Conservation (phyloP, 1,140 invertebrate species). For the Bradysia coprophila region DNA sequence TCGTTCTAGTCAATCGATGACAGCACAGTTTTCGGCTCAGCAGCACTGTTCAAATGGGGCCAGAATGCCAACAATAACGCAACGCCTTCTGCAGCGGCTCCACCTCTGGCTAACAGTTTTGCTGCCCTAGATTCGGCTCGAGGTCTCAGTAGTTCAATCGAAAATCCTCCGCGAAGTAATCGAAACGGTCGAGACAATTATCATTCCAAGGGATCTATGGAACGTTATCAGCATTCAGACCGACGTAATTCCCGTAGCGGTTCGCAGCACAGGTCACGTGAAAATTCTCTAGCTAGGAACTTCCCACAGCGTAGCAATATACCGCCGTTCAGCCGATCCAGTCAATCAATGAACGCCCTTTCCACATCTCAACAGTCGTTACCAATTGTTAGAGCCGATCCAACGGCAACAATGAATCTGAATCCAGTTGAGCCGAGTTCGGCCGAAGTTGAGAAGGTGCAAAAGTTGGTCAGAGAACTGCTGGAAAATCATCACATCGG, state of each 20-base stretch:
- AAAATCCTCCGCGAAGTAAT: too few relatives aligned
- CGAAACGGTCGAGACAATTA: conserved; percentile 14
- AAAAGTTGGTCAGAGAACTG: neutral
- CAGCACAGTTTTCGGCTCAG: neutral
- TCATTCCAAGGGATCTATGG: conserved; percentile 26
- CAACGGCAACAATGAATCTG: neutral
- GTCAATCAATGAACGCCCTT: neutral
- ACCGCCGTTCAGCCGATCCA: neutral
- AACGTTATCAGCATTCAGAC: conserved; percentile 25
- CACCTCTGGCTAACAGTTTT: too few relatives aligned
- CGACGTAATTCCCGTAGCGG: conserved; percentile 32
- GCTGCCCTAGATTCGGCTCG: neutral
- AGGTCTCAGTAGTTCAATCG: too few relatives aligned
- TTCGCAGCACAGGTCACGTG: conserved; percentile 29
- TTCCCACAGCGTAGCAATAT: too few relatives aligned
- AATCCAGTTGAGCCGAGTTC: too few relatives aligned
- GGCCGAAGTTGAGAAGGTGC: neutral
- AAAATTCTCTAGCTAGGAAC: conserved; percentile 18
- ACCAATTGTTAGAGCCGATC: neutral
- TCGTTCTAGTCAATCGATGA: neutral
- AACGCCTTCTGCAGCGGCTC: neutral
- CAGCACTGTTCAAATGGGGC: neutral
- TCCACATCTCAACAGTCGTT: neutral
- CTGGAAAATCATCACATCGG: neutral
- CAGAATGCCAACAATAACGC: neutral